Percentiles rank a stretch among this genome's conserved stretches.
Evolutionary conservation across 92 coral and sea anemone species (phyloP).

Genomic region (Nematostella vectensis): DNA sequence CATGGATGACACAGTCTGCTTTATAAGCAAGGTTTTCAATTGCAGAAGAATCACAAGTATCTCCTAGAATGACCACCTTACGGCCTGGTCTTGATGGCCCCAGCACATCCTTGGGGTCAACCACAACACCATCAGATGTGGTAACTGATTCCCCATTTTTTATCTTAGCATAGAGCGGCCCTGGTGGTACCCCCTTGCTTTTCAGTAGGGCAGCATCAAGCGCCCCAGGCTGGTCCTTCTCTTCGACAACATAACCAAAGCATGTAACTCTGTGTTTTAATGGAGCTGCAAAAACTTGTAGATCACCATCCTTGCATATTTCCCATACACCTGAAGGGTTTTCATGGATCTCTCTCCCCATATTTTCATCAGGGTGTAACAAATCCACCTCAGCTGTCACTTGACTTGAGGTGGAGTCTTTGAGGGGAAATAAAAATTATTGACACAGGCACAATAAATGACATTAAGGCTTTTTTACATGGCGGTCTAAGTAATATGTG

Average conservation of each 20-base stretch:
- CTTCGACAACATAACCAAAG: slow-evolving; percentile 81
- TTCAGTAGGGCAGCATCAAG: slow-evolving; percentile 69
- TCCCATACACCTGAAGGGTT: slow-evolving; percentile 48
- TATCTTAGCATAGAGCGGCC: slow-evolving; percentile 87
- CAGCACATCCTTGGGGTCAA: slow-evolving; percentile 65
- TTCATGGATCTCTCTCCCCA: slow-evolving; percentile 45
- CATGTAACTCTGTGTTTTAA: slow-evolving; percentile 74
- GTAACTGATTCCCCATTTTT: slow-evolving; percentile 65
- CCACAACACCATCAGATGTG: slow-evolving; percentile 59
- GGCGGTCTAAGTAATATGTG: no score
- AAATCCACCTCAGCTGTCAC: no score
- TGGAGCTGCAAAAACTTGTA: slow-evolving; percentile 73
- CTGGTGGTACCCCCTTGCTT: slow-evolving; percentile 78
- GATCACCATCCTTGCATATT: slow-evolving; percentile 53
- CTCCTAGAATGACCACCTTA: slow-evolving; percentile 84
- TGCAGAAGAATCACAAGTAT: slow-evolving; percentile 70
- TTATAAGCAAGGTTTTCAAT: slow-evolving; percentile 34
- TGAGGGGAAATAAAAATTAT: no score
- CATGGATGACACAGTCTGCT: slow-evolving; percentile 87
- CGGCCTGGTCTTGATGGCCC: slow-evolving; percentile 76
- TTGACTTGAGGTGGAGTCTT: no score
- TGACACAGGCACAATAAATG: slow-evolving; percentile 4
- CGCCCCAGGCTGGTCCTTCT: slow-evolving; percentile 65
- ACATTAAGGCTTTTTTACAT: no score
- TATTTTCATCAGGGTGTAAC: slow-evolving; percentile 58